Evolutionary conservation across 2,113 vertebrate species (phyloP).

Genomic region (Pachyramphus minor): DNA sequence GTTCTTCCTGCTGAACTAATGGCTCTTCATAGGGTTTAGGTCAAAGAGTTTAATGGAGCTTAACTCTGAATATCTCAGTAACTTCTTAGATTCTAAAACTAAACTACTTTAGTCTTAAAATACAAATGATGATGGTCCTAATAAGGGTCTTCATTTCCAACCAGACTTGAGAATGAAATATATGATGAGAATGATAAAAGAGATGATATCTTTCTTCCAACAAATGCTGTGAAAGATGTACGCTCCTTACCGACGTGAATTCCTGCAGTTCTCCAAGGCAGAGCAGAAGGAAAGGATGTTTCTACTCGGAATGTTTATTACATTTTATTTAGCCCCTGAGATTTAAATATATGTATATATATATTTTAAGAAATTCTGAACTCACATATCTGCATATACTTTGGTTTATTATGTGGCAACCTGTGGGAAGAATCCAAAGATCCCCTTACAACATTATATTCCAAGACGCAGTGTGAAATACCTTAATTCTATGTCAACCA

Average conservation of each 20-base stretch:
- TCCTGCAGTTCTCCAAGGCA: not conserved
- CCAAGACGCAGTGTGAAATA: not conserved
- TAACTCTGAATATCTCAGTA: constrained; percentile 58
- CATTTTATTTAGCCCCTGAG: not conserved
- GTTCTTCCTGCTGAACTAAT: constrained; percentile 62
- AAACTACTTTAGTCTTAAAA: constrained; percentile 46
- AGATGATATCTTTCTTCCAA: not conserved
- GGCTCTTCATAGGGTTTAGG: constrained; percentile 49
- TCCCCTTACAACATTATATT: not conserved
- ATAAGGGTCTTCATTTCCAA: constrained; percentile 11
- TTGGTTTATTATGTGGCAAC: not conserved
- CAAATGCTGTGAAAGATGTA: not conserved
- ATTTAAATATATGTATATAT: not conserved
- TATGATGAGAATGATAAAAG: constrained; percentile 9
- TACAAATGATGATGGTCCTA: constrained; percentile 47
- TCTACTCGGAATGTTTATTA: not conserved
- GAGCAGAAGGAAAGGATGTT: not conserved
- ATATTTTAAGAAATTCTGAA: not conserved
- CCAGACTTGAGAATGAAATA: not conserved
- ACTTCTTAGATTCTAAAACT: constrained; percentile 49
- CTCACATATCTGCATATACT: not conserved
- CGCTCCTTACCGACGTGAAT: not conserved
- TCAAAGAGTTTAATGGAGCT: constrained; percentile 66
- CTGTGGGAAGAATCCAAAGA: not conserved
- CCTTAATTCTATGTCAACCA: not conserved